Evolutionary conservation across 2,113 vertebrate species (phyloP).

Genomic region (Taurulus bubalis): DNA sequence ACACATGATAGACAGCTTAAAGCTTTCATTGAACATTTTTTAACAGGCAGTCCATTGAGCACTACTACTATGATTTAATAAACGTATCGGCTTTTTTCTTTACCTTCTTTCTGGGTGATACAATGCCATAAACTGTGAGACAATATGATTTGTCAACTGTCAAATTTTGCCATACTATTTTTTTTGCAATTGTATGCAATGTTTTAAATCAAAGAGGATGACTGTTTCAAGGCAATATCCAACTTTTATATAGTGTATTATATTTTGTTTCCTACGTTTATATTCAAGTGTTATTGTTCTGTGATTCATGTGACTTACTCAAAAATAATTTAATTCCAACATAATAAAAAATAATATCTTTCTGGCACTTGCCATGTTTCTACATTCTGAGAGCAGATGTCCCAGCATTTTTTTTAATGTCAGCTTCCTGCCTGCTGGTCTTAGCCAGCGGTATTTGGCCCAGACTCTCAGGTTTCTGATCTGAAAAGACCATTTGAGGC

Average conservation of each 20-base stretch:
- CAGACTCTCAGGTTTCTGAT: slow-evolving; percentile 63
- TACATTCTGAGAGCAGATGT: slow-evolving; percentile 62
- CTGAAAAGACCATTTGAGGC: slow-evolving; percentile 57
- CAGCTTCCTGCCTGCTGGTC: slow-evolving; percentile 50
- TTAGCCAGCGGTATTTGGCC: slow-evolving; percentile 66
- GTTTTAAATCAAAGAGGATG: not conserved
- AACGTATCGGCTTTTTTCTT: not conserved
- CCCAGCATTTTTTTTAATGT: slow-evolving; percentile 66
- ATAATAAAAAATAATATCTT: slow-evolving; percentile 28
- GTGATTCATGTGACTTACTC: not conserved
- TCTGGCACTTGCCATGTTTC: slow-evolving; percentile 34
- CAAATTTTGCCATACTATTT: no score
- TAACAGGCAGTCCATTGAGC: not conserved
- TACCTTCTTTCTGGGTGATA: not conserved
- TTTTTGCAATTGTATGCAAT: not conserved
- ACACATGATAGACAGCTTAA: not conserved
- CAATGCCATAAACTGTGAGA: not conserved
- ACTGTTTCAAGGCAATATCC: not conserved
- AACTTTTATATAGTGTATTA: not conserved
- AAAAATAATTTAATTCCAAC: slow-evolving; percentile 30
- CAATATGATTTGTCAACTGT: not conserved
- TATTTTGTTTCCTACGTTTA: not conserved
- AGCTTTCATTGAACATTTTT: not conserved
- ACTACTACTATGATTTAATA: not conserved
- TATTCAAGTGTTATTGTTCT: not conserved